These are phyloP conservation scores for Mesocricetus auratus DNA, from an alignment of 2,113 vertebrate species.

Conservation along the genomic window DNA sequence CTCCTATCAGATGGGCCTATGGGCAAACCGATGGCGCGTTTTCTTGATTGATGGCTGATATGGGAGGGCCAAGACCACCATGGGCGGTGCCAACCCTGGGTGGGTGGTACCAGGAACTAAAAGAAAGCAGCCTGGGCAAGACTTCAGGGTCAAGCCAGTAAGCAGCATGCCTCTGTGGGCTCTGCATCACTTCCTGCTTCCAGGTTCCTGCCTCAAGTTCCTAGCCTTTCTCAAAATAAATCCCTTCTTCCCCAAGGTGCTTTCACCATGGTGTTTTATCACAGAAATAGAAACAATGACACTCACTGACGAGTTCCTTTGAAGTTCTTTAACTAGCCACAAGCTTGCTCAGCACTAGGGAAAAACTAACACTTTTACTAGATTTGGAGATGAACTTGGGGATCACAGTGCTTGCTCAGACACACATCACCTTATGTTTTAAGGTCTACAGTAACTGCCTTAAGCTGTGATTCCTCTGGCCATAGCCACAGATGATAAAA, in stretches of 20 bases:
- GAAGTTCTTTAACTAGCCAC: background rate
- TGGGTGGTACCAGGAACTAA: background rate
- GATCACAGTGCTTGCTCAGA: slow-evolving; percentile 28
- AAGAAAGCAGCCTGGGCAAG: background rate
- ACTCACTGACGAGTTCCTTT: slow-evolving; percentile 33
- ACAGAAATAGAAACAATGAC: background rate
- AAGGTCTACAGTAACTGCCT: background rate
- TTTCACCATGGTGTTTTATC: background rate
- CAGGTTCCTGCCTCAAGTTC: background rate
- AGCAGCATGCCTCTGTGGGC: background rate
- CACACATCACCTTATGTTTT: slow-evolving; percentile 46
- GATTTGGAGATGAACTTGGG: slow-evolving; percentile 23
- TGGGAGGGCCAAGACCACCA: background rate
- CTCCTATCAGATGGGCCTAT: background rate
- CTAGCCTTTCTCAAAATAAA: background rate
- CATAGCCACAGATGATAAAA: slow-evolving; percentile 39
- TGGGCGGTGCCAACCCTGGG: background rate
- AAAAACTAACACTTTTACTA: slow-evolving; percentile 48
- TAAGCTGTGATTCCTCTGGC: slow-evolving; percentile 28
- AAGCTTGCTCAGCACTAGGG: slow-evolving; percentile 50
- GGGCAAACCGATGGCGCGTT: background rate
- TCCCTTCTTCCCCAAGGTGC: background rate
- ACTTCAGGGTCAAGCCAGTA: background rate
- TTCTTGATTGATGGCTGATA: background rate
- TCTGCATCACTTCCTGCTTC: background rate